These are phyloP conservation scores for Mayetiola destructor DNA, from an alignment of 2,888 invertebrate species.

Conservation along the genomic window DNA sequence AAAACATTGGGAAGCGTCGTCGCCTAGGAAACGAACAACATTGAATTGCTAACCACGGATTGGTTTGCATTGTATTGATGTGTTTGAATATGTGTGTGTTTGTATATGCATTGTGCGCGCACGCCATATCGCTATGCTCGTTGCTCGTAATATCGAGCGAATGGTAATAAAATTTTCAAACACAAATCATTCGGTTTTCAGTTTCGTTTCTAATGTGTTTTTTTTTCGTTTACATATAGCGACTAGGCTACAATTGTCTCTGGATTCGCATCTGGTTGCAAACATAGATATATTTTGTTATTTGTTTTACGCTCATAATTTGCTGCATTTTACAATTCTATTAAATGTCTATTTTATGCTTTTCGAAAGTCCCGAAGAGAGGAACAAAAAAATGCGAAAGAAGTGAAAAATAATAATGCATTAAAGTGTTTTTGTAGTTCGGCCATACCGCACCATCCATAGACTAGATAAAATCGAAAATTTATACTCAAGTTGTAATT, in stretches of 20 bases:
- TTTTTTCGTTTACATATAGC: too few species aligned
- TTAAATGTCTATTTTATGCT: constrained; percentile 6
- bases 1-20: neutral
- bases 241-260: too few species aligned
- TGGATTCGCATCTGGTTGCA: neutral
- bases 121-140: neutral
- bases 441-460: too few species aligned
- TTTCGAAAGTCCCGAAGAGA: neutral
- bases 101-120: neutral
- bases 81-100: too few species aligned
- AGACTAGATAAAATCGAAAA: too few species aligned
- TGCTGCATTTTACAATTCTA: constrained; percentile 11
- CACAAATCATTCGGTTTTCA: constrained; percentile 4
- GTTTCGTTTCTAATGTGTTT: neutral
- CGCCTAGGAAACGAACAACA: constrained; percentile 9
- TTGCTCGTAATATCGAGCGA: neutral
- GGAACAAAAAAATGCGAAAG: too few species aligned
- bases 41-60: constrained; percentile 3
- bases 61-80: neutral
- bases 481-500: too few species aligned
- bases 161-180: constrained; percentile 3
- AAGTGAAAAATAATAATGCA: too few species aligned
- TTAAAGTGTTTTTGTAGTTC: too few species aligned
- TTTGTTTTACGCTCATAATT: constrained; percentile 3
- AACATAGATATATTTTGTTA: neutral